Evolutionary conservation across 2,797 vertebrate genomes (phyloP).

Genomic region (Hippocampus kuda): DNA sequence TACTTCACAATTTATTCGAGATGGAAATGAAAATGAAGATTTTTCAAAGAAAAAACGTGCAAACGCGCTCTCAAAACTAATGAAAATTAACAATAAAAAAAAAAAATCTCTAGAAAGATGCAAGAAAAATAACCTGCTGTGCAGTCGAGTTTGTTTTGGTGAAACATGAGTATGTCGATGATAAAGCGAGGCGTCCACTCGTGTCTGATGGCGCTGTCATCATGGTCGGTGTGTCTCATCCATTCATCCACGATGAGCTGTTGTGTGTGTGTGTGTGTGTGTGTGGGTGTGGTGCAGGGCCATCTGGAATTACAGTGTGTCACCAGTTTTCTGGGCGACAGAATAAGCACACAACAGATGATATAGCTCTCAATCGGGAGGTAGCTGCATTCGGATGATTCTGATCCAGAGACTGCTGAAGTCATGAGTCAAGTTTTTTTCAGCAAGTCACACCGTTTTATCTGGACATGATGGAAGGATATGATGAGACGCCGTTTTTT

Average conservation of each 20-base stretch:
- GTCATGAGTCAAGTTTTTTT: not conserved
- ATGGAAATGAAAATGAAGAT: no score
- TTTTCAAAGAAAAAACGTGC: no score
- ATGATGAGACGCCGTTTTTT: slow-evolving; percentile 18
- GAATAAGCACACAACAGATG: slow-evolving; percentile 8
- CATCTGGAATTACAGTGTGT: slow-evolving; percentile 45
- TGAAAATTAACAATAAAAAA: no score
- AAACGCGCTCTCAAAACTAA: not conserved
- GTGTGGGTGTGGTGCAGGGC: slow-evolving; percentile 20
- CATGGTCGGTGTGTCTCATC: slow-evolving; percentile 22
- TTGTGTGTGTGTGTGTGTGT: slow-evolving; percentile 19
- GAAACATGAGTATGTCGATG: not conserved
- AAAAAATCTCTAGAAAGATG: no score
- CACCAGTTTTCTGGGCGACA: slow-evolving; percentile 18
- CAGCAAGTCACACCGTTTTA: not conserved
- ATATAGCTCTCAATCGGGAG: not conserved
- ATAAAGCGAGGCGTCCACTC: not conserved
- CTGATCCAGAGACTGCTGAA: not conserved
- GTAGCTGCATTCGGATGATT: not conserved
- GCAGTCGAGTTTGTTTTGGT: not conserved
- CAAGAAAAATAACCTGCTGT: not conserved
- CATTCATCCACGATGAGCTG: slow-evolving; percentile 17
- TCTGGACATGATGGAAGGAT: slow-evolving; percentile 26
- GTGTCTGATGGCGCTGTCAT: not conserved
- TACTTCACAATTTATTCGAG: no score